Evolutionary conservation across 2,797 vertebrate genomes (phyloP), one percentile per base, ranked within the genome.

Genomic region (Siniperca obscura): DNA sequence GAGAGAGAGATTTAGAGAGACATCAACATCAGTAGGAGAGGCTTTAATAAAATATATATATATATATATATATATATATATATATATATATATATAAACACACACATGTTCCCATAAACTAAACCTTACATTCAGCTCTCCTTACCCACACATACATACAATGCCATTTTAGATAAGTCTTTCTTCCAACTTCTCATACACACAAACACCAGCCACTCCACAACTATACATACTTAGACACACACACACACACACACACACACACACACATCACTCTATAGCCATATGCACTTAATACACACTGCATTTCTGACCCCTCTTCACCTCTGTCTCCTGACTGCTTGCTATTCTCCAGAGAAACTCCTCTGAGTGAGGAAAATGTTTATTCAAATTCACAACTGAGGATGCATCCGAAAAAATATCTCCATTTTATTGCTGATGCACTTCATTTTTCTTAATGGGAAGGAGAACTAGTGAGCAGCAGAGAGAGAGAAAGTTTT

Each of bases 401-500:
- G 87, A 94, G 88, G 91, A 94, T 91, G 89, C 90, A 90, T 89
- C 88, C 70, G 65, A 80, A 89, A 82, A 94, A 87, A 93, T 87
- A 93, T 91, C 85, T 93, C 78, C 69, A 86, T 89, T 94, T 95
- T 95, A 93, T 66, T 96, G 95, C 95, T 96, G 95, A 96, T 94
- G 93, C 94, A 92, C 92, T 90, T 91, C 90, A 59, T 95, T 96
- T 94, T 95, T 90, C 90, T 94, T 96, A 95, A 95, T 95, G 91
- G 95, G 92, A 93, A 93, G 86, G 74, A 81, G 81, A 93, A 91
- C 88, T 90, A 91, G 92, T 86, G 92, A 90, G 89, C 83, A 87
- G 82, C 70, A 91, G 89, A 92, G 84, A 90, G 80, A 80, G 71
- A 77, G 48, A 85, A 52, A 81, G 79, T 85, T 89, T 87, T 86